Conservation (phyloP, 2,113 vertebrate species). For the Erpornis zantholeuca region DNA sequence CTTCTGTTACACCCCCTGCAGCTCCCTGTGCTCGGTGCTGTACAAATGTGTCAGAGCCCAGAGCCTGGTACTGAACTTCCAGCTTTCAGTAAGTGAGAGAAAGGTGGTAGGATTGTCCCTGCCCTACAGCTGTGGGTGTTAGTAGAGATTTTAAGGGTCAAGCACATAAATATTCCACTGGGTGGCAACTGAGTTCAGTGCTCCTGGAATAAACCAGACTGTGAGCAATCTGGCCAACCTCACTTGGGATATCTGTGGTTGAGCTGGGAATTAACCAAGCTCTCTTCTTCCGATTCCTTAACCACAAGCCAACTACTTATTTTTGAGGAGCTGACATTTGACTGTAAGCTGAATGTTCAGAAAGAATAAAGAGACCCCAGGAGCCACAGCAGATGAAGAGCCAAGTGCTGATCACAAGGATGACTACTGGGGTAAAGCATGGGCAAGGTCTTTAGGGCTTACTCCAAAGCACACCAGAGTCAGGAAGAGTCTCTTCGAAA, state of each 20-base stretch:
- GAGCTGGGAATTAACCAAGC: neutral
- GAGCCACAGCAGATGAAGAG: slow-evolving; percentile 17
- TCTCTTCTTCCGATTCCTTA: neutral
- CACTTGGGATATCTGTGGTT: neutral
- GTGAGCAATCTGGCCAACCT: neutral
- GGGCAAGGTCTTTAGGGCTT: neutral
- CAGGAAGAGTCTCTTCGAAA: neutral
- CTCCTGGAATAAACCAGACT: neutral
- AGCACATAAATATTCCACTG: neutral
- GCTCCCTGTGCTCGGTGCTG: neutral
- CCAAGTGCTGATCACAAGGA: slow-evolving; percentile 12
- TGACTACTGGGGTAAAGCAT: neutral
- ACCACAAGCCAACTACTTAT: neutral
- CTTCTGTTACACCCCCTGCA: neutral
- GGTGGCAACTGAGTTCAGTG: neutral
- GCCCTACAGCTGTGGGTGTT: neutral
- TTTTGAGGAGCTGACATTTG: slow-evolving; percentile 30
- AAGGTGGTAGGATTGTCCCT: neutral
- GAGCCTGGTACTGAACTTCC: neutral
- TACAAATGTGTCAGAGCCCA: neutral
- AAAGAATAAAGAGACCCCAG: neutral
- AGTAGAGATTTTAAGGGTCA: neutral
- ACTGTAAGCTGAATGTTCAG: neutral
- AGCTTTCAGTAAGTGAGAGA: neutral
- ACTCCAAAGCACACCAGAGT: neutral